A percentile compares a stretch with the other conserved stretches of the same genome.
phyloP scores from a whole-genome alignment of 2,797 vertebrate genomes.

The Eidolon dupreanum region DNA sequence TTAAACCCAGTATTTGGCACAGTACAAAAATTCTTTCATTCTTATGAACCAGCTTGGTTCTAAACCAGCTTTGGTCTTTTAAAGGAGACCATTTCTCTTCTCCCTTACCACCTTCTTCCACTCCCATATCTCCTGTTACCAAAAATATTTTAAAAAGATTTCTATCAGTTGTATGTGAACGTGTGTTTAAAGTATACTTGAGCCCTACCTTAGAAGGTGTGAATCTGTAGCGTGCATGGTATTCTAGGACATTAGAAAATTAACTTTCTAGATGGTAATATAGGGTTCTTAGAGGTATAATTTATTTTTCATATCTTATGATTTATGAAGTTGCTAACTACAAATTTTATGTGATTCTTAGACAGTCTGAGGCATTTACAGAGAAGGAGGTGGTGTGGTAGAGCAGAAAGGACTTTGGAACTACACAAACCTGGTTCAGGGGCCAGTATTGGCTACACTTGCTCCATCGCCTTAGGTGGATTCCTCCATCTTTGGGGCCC shows the following conservation, averaged over 20 bases:
- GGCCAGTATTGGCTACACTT: not conserved
- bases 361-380: not conserved
- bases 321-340: slow-evolving; percentile 39
- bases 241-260: not conserved
- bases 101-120: not conserved
- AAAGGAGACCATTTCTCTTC: not conserved
- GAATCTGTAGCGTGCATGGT: not conserved
- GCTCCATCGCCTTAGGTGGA: not conserved
- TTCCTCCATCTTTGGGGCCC: not conserved
- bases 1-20: slow-evolving; percentile 22
- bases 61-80: not conserved
- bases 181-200: not conserved
- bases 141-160: not conserved
- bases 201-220: not conserved
- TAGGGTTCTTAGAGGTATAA: not conserved
- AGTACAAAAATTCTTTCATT: slow-evolving; percentile 18
- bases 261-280: not conserved
- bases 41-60: not conserved
- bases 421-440: not conserved
- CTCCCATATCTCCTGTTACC: not conserved
- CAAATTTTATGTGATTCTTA: not conserved
- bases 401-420: not conserved
- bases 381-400: not conserved
- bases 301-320: slow-evolving; percentile 53
- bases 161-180: not conserved